phyloP scores from a whole-genome alignment of 1,140 invertebrate genomes.

The Meloidogyne exigua region DNA sequence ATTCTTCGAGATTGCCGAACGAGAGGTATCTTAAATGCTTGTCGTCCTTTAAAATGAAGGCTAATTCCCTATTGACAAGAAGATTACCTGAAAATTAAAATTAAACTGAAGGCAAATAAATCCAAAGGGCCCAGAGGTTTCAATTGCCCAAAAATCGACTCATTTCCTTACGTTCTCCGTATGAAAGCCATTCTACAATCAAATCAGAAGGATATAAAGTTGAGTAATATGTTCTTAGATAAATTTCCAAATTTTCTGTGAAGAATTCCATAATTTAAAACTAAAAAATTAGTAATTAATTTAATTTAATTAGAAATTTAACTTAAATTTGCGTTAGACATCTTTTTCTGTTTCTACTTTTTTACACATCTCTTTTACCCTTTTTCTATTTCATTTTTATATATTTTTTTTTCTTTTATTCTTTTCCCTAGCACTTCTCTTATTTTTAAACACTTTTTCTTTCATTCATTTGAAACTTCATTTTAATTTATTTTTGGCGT shows the following conservation, averaged over 20 bases:
- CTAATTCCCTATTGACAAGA: slow-evolving; percentile 85
- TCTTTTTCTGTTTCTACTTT: too few relatives aligned
- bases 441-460: too few relatives aligned
- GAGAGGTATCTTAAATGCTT: slow-evolving; percentile 88
- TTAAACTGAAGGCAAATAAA: background rate
- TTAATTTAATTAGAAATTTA: too few relatives aligned
- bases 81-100: slow-evolving; percentile 63
- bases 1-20: slow-evolving; percentile 77
- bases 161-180: slow-evolving; percentile 9
- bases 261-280: background rate
- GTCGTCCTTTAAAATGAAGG: slow-evolving; percentile 88
- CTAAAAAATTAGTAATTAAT: background rate
- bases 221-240: slow-evolving; percentile 41
- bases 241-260: background rate
- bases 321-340: too few relatives aligned
- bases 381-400: too few relatives aligned
- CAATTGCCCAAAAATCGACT: too few relatives aligned
- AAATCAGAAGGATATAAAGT: slow-evolving; percentile 40
- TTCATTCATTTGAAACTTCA: too few relatives aligned
- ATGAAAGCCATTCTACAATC: slow-evolving; percentile 48
- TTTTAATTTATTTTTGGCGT: too few relatives aligned
- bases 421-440: too few relatives aligned
- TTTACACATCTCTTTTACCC: too few relatives aligned
- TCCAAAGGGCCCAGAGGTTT: too few relatives aligned
- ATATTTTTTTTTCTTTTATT: too few relatives aligned